Evolutionary conservation across 1,140 invertebrate species (phyloP), one percentile per base, ranked within the genome.

Genomic region (Eubasilissa regina): DNA sequence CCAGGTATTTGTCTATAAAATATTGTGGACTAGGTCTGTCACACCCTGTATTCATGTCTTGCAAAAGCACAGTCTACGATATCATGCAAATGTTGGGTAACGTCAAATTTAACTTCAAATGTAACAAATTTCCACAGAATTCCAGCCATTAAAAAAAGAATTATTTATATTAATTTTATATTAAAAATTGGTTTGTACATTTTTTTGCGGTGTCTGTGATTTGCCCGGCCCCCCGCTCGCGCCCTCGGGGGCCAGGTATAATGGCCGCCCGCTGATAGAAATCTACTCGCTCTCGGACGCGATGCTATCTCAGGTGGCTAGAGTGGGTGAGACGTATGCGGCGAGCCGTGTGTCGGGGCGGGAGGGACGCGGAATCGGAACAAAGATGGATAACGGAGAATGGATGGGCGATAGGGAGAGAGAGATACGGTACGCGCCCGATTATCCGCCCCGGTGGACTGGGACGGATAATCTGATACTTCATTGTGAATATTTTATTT

Each of bases 241-340:
- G 25, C 25, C 1, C 25, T 6, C 25, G 25, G 25, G 1, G 25
- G 19, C 19, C 60, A 43, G 60, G 60, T 64, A 64, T 64, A 64
- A 64, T 64, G 60, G 60, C 60, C 60, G 60, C 60, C 25, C 60
- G 60, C 60, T 25, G 60, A 64, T 64, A 44, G 60, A 64, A 64
- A 64, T 64, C 60, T 64, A 64, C 60, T 64, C 25, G 60, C 25
- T 35, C 25, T 35, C 60, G 60, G 60, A 25, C 60, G 60, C 60
- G 60, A 64, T 64, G 25, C 13, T 64, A 64, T 64, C 60, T 64
- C 60, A 44, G 60, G 60, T 64, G 25, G 60, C 13, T 3, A 19
- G 12, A 64, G 13, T 1, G 60, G 25, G 60, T 4, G 35, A 6
- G 10, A 25, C 13, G 8, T 13, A 64, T 64, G 12, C 60, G 60